These are phyloP conservation scores for Matsumyia berberina DNA, from an alignment of 2,888 invertebrate species.

Conservation along the genomic window DNA sequence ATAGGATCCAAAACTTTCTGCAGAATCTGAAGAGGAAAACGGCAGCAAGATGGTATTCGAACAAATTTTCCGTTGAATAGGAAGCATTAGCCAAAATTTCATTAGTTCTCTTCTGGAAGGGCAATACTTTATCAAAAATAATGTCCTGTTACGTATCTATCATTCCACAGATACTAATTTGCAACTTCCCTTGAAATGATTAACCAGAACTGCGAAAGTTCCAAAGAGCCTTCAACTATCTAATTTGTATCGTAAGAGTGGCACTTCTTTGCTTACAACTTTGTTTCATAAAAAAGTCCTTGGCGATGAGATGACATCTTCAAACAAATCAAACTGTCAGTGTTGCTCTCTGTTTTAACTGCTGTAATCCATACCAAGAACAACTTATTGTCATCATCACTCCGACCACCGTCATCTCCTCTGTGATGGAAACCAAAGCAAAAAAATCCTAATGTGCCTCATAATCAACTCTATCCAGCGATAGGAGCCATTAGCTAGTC, in stretches of 20 bases:
- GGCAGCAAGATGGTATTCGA: too few relatives aligned
- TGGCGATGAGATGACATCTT: constrained; percentile 11
- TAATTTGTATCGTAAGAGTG: not conserved
- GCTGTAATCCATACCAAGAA: constrained; percentile 21
- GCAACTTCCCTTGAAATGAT: too few relatives aligned
- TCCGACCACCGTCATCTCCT: not conserved
- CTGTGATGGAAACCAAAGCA: constrained; percentile 8
- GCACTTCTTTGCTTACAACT: not conserved
- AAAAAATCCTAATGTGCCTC: constrained; percentile 22
- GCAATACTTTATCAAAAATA: too few relatives aligned
- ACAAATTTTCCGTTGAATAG: too few relatives aligned
- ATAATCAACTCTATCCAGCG: constrained; percentile 31
- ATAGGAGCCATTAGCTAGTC: constrained; percentile 23
- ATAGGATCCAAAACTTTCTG: too few relatives aligned
- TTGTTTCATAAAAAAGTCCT: constrained; percentile 1
- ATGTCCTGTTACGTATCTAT: too few relatives aligned
- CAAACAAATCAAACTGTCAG: constrained; percentile 41
- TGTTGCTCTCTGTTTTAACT: constrained; percentile 12
- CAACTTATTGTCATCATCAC: constrained; percentile 33
- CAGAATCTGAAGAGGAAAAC: too few relatives aligned
- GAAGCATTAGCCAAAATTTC: too few relatives aligned
- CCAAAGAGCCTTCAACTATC: constrained; percentile 5
- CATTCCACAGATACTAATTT: too few relatives aligned
- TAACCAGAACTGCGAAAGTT: not conserved
- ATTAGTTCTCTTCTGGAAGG: too few relatives aligned